Percentiles rank a stretch among this genome's conserved stretches.
phyloP scores from a whole-genome alignment of 2,797 vertebrate species.

The Muraenolepis orangiensis region DNA sequence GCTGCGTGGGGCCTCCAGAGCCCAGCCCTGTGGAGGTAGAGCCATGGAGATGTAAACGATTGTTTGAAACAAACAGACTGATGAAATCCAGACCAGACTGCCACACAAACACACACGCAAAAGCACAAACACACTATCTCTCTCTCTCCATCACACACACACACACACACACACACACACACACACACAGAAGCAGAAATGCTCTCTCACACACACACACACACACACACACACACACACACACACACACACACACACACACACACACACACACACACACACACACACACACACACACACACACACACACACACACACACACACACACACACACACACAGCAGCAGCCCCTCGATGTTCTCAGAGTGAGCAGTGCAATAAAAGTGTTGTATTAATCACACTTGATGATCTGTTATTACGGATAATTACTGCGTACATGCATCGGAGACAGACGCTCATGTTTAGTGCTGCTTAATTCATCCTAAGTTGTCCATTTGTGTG shows the following conservation, averaged over 20 bases:
- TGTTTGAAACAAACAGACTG: neutral
- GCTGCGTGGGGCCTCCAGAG: neutral
- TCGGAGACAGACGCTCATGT: slow-evolving; percentile 58
- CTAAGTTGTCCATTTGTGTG: slow-evolving; percentile 48
- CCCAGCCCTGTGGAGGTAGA: neutral
- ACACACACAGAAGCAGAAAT: neutral
- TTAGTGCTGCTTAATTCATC: slow-evolving; percentile 47
- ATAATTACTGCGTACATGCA: slow-evolving; percentile 63
- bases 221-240: neutral
- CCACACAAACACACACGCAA: slow-evolving; percentile 33
- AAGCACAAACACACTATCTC: slow-evolving; percentile 38
- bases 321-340: too few relatives aligned
- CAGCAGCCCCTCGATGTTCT: neutral
- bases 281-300: too few relatives aligned
- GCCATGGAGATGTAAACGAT: neutral
- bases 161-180: neutral
- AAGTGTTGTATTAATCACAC: slow-evolving; percentile 55
- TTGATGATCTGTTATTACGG: slow-evolving; percentile 60
- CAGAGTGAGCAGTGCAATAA: slow-evolving; percentile 43
- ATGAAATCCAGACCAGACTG: slow-evolving; percentile 8
- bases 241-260: too few relatives aligned
- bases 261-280: too few relatives aligned
- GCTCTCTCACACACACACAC: neutral
- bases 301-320: too few relatives aligned
- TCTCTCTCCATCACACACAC: neutral